Evolutionary conservation across 2,888 invertebrate species (phyloP), one percentile per base, ranked within the genome.

Genomic region (Trichogramma dendrolimi): DNA sequence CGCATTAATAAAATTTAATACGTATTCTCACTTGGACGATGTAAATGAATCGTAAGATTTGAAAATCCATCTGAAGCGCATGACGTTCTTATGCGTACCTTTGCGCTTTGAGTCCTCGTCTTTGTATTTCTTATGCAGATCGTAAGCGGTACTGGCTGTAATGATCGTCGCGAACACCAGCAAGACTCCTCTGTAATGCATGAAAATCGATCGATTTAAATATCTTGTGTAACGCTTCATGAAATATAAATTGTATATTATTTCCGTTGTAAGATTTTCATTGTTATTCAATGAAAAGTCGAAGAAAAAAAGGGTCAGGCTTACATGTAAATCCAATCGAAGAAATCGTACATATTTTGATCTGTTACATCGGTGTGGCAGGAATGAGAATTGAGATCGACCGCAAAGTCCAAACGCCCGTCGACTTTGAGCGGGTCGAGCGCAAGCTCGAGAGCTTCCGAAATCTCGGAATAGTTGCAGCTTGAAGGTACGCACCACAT

Each of bases 401-500:
- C 69, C 39, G 63, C 61, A 40, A 77, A 63, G 54, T 75, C 71
- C 4, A 77, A 65, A 4, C 72, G 70, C 42, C 70, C 71, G 11
- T 69, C 68, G 1, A 70, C 67, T 60, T 68, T 72, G 10, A 77
- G 64, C 4, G 73, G 69, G 58, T 71, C 71, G 51, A 78, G 66
- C 4, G 69, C 70, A 47, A 71, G 49, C 48, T 73, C 71, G 42
- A 76, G 61, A 47, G 72, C 69, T 47, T 72, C 69, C 50, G 67
- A 67, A 40, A 78, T 67, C 42, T 77, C 76, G 8, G 67, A 58
- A 10, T 69, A 53, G 46, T 69, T 72, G 70, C 78, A 78, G 40
- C 69, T 71, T 10, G 78, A 76, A 4, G 78, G 78, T 4, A 78
- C 71, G 64, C 78, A 78, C 73, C 73, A 76, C 56, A 73, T 67